Evolutionary conservation across 2,113 vertebrate species (phyloP).

Genomic region (Trematocara stigmaticum): DNA sequence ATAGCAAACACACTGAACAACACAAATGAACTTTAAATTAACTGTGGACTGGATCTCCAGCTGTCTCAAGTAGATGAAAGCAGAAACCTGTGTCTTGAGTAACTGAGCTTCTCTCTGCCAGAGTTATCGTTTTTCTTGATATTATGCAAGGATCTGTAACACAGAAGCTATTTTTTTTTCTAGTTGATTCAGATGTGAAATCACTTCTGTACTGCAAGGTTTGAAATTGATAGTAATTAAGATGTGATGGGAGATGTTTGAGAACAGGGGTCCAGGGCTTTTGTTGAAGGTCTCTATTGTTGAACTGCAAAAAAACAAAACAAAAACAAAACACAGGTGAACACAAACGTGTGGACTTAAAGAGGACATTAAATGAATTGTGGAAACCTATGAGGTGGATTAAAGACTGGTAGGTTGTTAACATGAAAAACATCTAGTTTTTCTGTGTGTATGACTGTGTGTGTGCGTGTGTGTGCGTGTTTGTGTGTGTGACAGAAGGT

Average conservation of each 20-base stretch:
- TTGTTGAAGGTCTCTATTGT: constrained; percentile 12
- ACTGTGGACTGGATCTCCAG: constrained; percentile 29
- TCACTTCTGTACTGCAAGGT: neutral
- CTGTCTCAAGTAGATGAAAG: constrained; percentile 49
- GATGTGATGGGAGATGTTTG: neutral
- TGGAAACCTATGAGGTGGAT: constrained; percentile 24
- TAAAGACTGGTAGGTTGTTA: constrained; percentile 23
- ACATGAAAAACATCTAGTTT: constrained; percentile 37
- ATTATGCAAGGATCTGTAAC: constrained; percentile 36
- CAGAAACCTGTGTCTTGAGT: constrained; percentile 54
- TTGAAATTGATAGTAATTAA: constrained; percentile 19
- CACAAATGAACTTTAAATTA: constrained; percentile 45
- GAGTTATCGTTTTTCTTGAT: constrained; percentile 41
- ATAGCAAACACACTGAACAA: neutral
- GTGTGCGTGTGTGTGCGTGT: neutral
- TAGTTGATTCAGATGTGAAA: neutral
- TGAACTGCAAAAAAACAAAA: neutral
- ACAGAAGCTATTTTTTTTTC: neutral
- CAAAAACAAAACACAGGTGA: neutral
- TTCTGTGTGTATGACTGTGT: neutral
- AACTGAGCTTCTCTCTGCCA: constrained; percentile 53
- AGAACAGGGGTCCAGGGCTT: constrained; percentile 4
- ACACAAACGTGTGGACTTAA: constrained; percentile 7
- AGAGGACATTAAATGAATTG: constrained; percentile 36
- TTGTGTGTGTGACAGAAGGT: constrained; percentile 55